Evolutionary conservation across 1,140 invertebrate species (phyloP), one percentile per base, ranked within the genome.

Genomic region (Drosophila equinoxialis): DNA sequence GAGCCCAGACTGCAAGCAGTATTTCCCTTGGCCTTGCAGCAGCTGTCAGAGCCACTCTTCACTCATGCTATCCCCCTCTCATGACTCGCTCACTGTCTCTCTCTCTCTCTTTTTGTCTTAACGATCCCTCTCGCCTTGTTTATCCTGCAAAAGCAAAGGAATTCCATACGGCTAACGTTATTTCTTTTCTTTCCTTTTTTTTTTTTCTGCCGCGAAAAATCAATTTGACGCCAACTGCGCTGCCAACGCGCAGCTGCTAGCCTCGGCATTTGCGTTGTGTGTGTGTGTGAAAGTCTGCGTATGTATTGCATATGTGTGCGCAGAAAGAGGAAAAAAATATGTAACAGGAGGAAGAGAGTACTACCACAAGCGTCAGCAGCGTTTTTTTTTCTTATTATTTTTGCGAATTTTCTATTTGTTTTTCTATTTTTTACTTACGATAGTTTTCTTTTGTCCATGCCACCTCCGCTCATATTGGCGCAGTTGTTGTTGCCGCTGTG

Each of bases 391-490:
- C 14, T 48, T 48, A 10, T 45, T 48, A 17, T 10, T 51, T 51
- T 64, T 35, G 55, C 33, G 33, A 66, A 60, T 58, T 74, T 54
- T 65, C 17, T 51, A 51, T 51, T 51, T 51, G 17, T 65, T n/a
- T 37, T 10, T 11, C 35, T 35, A 57, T 57, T 74, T 54, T 65
- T 6, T 48, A 94, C 93, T 94, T 90, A 94, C 93, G 93, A 94
- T 77, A 94, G 90, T 93, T 93, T 94, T 92, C 93, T 93, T 77
- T 90, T 93, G 73, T 94, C 93, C 93, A 94, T 94, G 81, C 83
- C 85, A 80, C 75, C 93, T 77, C 78, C 90, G 65, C 79, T 87
- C 86, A 91, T 91, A n/a, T 68, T 90, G 83, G 30, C 60, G 63
- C 68, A 64, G 51, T 70, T 69, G 33, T 70, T 70, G 68, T 76